Conservation (phyloP, 2,113 vertebrate species). For the Brachirus orientalis region DNA sequence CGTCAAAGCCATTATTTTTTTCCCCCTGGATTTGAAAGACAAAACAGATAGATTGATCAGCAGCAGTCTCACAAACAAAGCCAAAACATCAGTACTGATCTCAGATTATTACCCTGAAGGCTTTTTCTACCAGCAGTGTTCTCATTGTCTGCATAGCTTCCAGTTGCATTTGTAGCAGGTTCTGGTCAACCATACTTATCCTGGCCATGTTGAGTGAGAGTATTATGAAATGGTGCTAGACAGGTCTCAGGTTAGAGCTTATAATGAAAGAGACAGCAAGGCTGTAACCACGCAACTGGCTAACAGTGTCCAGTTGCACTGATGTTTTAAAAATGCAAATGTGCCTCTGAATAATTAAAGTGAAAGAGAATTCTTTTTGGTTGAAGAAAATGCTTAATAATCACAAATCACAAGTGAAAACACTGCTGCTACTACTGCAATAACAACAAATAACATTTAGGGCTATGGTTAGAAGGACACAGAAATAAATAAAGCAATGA, state of each 20-base stretch:
- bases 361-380: background rate
- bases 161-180: slow-evolving; percentile 64
- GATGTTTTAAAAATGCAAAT: slow-evolving; percentile 55
- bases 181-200: slow-evolving; percentile 73
- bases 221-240: background rate
- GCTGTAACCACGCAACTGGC: slow-evolving; percentile 47
- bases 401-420: background rate
- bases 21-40: slow-evolving; percentile 86
- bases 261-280: background rate
- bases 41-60: slow-evolving; percentile 21
- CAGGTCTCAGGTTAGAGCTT: background rate
- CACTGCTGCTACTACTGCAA: no score
- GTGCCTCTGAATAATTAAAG: slow-evolving; percentile 60
- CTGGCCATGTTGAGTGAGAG: slow-evolving; percentile 51
- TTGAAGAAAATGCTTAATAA: background rate
- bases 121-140: slow-evolving; percentile 55
- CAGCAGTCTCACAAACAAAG: background rate
- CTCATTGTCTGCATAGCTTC: slow-evolving; percentile 56
- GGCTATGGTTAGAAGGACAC: no score
- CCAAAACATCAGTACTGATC: background rate
- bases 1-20: slow-evolving; percentile 97
- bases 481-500: no score
- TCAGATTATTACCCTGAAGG: slow-evolving; percentile 56
- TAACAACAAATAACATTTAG: no score
- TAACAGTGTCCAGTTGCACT: slow-evolving; percentile 46